These are phyloP conservation scores for Micoletzkya japonica DNA, from an alignment of 2,888 invertebrate species.

Conservation along the genomic window DNA sequence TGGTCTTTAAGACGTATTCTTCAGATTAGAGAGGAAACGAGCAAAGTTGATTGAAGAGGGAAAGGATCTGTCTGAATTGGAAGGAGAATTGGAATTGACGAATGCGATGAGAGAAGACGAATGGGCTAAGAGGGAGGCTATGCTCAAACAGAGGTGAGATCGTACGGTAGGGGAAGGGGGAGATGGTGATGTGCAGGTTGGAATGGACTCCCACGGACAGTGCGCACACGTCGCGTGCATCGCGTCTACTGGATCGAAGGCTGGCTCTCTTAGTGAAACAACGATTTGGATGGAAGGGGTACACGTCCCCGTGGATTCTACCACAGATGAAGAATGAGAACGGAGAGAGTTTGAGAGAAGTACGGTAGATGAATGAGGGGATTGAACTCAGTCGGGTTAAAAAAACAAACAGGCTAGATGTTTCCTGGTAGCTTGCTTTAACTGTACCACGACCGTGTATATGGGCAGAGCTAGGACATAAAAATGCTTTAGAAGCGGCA, in stretches of 20 bases:
- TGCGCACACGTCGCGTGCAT: not conserved
- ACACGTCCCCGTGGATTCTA: conserved; percentile 55
- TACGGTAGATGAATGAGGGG: conserved; percentile 31
- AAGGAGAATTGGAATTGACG: conserved; percentile 58
- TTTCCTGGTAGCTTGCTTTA: too few relatives aligned
- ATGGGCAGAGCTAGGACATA: too few relatives aligned
- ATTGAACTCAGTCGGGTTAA: too few relatives aligned
- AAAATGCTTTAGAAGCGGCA: too few relatives aligned
- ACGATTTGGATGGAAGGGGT: conserved; percentile 34
- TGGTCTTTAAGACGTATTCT: conserved; percentile 23
- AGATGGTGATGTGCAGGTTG: not conserved
- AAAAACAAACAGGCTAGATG: too few relatives aligned
- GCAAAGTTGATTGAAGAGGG: conserved; percentile 51
- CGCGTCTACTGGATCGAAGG: conserved; percentile 45
- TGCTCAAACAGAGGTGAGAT: conserved; percentile 28
- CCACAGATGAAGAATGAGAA: conserved; percentile 48
- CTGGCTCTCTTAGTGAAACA: conserved; percentile 56
- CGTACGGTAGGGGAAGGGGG: not conserved
- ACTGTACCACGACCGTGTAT: too few relatives aligned
- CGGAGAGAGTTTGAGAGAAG: conserved; percentile 55
- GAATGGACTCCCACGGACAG: not conserved
- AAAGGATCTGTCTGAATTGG: conserved; percentile 58
- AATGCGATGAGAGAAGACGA: conserved; percentile 52
- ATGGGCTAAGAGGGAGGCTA: conserved; percentile 40
- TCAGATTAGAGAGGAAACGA: conserved; percentile 50